Conservation (phyloP, 1,140 invertebrate genomes). For the Armadillidium nasatum region DNA sequence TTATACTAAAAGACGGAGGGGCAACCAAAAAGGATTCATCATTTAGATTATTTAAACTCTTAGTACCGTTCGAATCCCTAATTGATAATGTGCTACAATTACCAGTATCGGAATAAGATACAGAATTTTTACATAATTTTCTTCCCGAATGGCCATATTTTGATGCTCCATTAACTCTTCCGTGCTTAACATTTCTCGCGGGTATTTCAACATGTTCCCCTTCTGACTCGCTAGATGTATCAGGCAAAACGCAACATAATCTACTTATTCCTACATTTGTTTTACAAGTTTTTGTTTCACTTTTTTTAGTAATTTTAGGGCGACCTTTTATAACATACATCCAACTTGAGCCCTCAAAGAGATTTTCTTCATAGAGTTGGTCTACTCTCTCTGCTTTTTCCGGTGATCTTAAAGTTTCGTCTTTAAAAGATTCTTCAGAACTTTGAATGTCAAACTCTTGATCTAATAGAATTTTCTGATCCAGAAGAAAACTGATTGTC, state of each 20-base stretch:
- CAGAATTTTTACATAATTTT: not conserved
- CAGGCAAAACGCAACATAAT: not conserved
- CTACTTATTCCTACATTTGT: not conserved
- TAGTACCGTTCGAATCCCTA: not conserved
- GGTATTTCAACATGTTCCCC: too few relatives aligned
- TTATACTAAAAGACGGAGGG: not conserved
- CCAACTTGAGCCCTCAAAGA: constrained; percentile 12
- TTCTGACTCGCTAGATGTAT: constrained; percentile 28
- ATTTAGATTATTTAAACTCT: not conserved
- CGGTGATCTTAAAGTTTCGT: too few relatives aligned
- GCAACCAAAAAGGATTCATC: not conserved
- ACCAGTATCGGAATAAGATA: too few relatives aligned
- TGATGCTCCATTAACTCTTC: too few relatives aligned
- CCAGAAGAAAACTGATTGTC: too few relatives aligned
- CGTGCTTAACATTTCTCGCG: too few relatives aligned
- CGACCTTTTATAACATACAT: not conserved
- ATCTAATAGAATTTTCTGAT: too few relatives aligned
- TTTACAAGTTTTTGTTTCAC: not conserved
- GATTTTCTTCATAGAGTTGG: too few relatives aligned
- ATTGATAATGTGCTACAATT: not conserved
- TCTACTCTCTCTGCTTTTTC: too few relatives aligned
- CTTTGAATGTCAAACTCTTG: too few relatives aligned
- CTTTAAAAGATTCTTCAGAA: too few relatives aligned
- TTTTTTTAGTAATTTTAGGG: not conserved
- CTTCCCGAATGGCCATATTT: too few relatives aligned